These are phyloP conservation scores for Hemibagrus guttatus DNA, from an alignment of 2,797 vertebrate species.

Conservation along the genomic window DNA sequence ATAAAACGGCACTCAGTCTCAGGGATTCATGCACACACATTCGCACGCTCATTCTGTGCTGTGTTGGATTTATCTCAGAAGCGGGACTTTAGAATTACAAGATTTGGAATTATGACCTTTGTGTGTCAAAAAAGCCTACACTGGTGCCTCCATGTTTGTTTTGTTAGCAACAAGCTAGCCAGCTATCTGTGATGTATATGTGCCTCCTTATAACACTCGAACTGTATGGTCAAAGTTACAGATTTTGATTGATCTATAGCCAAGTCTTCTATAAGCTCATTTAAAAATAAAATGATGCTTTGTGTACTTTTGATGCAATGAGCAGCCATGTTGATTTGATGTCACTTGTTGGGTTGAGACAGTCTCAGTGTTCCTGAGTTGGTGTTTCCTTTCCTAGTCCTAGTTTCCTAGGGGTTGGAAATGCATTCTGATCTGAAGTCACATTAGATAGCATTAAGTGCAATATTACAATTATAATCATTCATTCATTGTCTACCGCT, in stretches of 20 bases:
- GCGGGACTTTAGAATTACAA: background rate
- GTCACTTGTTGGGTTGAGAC: background rate
- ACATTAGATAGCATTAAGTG: background rate
- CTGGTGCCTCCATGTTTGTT: background rate
- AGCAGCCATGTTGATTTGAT: conserved; percentile 2
- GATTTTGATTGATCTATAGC: background rate
- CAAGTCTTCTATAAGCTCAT: background rate
- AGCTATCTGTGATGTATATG: background rate
- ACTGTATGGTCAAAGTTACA: background rate
- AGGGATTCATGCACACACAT: background rate
- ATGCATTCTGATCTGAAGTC: too few relatives aligned
- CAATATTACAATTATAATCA: too few relatives aligned
- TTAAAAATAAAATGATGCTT: background rate
- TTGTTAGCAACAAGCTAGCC: background rate
- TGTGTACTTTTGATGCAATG: background rate
- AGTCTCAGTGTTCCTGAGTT: background rate
- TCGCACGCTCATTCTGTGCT: background rate
- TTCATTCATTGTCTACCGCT: too few relatives aligned
- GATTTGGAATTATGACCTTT: conserved; percentile 73
- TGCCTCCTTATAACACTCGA: background rate
- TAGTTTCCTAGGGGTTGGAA: background rate
- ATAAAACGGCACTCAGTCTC: background rate
- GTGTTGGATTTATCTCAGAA: background rate
- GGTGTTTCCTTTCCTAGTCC: background rate
- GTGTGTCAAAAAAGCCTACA: background rate